Conservation (phyloP, 2,888 invertebrate species). For the Tortrix viridana region DNA sequence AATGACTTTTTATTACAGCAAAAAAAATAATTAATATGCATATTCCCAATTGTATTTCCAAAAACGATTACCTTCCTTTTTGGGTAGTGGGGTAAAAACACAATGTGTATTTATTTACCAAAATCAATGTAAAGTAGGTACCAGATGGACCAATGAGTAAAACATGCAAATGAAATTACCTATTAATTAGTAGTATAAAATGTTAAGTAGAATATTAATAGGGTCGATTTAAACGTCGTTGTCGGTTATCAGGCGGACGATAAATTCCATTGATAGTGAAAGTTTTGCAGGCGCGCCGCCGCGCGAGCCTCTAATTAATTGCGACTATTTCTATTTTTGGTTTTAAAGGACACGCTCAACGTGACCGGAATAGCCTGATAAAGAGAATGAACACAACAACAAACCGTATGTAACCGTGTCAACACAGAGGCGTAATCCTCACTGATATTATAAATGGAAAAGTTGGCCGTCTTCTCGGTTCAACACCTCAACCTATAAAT, state of each 20-base stretch:
- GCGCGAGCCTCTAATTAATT: slow-evolving; percentile 60
- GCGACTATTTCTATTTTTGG: slow-evolving; percentile 59
- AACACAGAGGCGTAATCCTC: too few relatives aligned
- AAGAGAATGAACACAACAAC: not conserved
- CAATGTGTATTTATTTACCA: too few relatives aligned
- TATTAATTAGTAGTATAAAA: slow-evolving; percentile 6
- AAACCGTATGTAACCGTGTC: not conserved
- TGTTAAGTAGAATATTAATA: slow-evolving; percentile 28
- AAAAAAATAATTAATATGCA: too few relatives aligned
- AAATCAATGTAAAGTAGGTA: too few relatives aligned
- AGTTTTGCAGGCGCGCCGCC: slow-evolving; percentile 46
- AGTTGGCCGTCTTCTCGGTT: too few relatives aligned
- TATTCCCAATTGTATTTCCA: too few relatives aligned
- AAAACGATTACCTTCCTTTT: not conserved
- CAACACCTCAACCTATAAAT: too few relatives aligned
- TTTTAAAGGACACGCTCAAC: slow-evolving; percentile 56
- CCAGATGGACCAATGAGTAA: too few relatives aligned
- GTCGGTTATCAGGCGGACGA: slow-evolving; percentile 52
- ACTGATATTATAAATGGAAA: too few relatives aligned
- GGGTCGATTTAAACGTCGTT: slow-evolving; percentile 45
- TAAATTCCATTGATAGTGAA: slow-evolving; percentile 58
- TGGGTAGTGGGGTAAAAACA: too few relatives aligned
- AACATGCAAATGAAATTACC: not conserved
- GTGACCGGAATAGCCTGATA: slow-evolving; percentile 54
- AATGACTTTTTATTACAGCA: too few relatives aligned